A percentile compares a stretch with the other conserved stretches of the same genome.
Evolutionary conservation across 2,888 invertebrate genomes (phyloP).

Genomic region (Noctua janthe): DNA sequence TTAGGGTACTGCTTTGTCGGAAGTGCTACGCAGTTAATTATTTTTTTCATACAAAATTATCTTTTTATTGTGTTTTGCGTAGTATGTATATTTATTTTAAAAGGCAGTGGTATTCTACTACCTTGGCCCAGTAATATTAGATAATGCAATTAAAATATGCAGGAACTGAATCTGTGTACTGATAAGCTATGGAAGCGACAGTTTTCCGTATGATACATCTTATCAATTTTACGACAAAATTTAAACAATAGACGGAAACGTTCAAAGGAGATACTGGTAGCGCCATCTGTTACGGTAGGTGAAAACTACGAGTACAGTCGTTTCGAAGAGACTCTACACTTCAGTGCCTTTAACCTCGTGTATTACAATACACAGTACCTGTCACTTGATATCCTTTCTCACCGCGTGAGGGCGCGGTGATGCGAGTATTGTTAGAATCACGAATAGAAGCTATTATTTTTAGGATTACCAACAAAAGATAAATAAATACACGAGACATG

Average conservation of each 20-base stretch:
- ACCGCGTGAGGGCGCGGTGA: slow-evolving; percentile 42
- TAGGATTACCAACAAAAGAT: background rate
- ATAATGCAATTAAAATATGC: slow-evolving; percentile 25
- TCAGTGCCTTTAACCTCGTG: background rate
- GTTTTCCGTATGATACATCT: slow-evolving; percentile 25
- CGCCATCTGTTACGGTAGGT: slow-evolving; percentile 46
- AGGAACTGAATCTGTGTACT: slow-evolving; percentile 41
- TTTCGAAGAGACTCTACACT: background rate
- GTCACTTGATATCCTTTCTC: slow-evolving; percentile 2
- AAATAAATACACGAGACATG: background rate
- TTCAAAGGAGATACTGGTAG: slow-evolving; percentile 8
- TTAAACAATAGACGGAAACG: slow-evolving; percentile 30
- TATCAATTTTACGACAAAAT: slow-evolving; percentile 32
- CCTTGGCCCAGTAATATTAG: slow-evolving; percentile 42
- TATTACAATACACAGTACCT: background rate
- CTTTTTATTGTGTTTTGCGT: background rate
- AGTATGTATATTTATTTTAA: slow-evolving; percentile 13
- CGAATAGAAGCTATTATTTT: background rate
- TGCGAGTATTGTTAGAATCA: background rate
- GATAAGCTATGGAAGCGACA: slow-evolving; percentile 33
- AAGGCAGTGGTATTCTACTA: slow-evolving; percentile 5
- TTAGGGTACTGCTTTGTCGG: background rate
- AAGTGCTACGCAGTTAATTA: background rate
- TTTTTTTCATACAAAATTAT: background rate
- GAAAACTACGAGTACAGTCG: slow-evolving; percentile 9